These are phyloP conservation scores for Cryptotis parvus DNA, from an alignment of 2,113 vertebrate genomes.

Conservation along the genomic window DNA sequence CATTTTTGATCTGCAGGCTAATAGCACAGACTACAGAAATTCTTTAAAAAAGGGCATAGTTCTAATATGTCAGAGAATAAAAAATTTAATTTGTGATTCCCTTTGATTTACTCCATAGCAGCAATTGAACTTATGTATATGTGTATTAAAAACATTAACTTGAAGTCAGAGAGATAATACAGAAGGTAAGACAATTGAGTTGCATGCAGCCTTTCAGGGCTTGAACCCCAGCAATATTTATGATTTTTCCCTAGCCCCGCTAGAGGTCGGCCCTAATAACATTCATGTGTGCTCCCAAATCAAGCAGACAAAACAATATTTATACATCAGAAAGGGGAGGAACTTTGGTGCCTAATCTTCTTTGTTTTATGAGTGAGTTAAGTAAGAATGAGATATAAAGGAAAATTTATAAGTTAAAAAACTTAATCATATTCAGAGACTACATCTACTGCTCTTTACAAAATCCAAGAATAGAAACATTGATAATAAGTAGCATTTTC, in stretches of 20 bases:
- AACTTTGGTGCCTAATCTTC: neutral
- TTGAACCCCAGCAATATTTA: no score
- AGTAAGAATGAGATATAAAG: neutral
- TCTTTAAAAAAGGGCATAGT: neutral
- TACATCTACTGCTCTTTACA: neutral
- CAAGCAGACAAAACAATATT: neutral
- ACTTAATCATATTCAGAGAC: neutral
- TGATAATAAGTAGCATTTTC: neutral
- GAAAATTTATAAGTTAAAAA: neutral
- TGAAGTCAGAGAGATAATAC: no score
- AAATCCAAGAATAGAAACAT: neutral
- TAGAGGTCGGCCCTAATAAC: no score
- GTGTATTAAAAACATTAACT: neutral
- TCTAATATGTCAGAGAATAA: neutral
- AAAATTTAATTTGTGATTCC: neutral
- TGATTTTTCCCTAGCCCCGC: no score
- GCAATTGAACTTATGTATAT: neutral
- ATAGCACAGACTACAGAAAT: neutral
- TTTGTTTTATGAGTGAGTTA: neutral
- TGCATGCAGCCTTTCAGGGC: no score
- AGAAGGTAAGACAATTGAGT: no score
- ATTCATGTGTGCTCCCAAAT: neutral
- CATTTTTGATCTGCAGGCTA: neutral
- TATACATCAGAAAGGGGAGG: neutral
- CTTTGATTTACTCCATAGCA: neutral